phyloP scores from a whole-genome alignment of 2,113 vertebrate species.

The Xenopus borealis region DNA sequence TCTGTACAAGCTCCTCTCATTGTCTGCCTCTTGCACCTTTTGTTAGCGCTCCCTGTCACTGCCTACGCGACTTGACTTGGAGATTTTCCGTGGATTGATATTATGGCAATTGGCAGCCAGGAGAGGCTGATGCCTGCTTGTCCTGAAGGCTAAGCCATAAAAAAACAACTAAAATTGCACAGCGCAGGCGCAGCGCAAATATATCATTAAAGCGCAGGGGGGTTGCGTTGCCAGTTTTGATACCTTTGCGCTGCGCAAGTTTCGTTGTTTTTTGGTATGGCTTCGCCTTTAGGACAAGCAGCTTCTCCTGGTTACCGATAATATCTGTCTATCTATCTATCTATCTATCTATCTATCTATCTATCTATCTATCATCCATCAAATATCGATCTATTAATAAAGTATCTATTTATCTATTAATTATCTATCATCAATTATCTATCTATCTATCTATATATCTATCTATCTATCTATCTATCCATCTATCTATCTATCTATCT shows the following conservation, averaged over 20 bases:
- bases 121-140: conserved; percentile 31
- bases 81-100: conserved; percentile 66
- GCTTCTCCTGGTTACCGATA: too few species aligned
- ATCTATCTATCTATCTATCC: conserved; percentile 14
- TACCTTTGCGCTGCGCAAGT: too few species aligned
- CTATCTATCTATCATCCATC: not conserved
- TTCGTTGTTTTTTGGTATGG: too few species aligned
- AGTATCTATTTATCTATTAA: not conserved
- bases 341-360: too few species aligned
- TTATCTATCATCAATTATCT: conserved; percentile 4
- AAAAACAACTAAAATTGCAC: not conserved
- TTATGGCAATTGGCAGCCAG: conserved; percentile 48
- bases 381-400: not conserved
- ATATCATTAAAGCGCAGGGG: too few species aligned
- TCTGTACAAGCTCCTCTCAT: conserved; percentile 70
- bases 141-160: not conserved
- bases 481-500: conserved; percentile 5
- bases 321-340: too few species aligned
- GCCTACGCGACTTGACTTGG: conserved; percentile 70
- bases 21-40: conserved; percentile 70
- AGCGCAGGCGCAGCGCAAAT: conserved; percentile 14
- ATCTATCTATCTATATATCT: not conserved
- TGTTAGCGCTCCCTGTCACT: conserved; percentile 65
- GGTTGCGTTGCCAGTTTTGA: too few species aligned
- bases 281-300: too few species aligned